A percentile compares a stretch with the other conserved stretches of the same genome.
Conservation (phyloP, 2,797 vertebrate species). For the Thaleichthys pacificus region DNA sequence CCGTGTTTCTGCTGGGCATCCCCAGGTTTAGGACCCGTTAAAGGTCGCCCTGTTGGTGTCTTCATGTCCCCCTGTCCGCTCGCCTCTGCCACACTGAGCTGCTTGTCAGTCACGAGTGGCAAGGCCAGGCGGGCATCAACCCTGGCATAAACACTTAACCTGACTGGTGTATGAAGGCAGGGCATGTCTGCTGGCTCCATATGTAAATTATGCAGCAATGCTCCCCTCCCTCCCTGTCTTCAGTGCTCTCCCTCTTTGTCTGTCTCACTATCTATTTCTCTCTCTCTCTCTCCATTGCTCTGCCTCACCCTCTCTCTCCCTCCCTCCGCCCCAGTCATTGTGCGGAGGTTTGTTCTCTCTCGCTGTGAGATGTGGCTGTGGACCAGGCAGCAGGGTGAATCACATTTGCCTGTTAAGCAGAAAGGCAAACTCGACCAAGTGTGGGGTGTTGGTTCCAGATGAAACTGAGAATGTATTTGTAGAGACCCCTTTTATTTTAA, state of each 20-base stretch:
- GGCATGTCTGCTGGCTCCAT: neutral
- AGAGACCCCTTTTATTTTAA: neutral
- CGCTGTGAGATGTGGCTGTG: neutral
- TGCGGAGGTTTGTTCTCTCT: neutral
- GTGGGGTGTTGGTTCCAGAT: neutral
- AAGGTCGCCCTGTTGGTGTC: neutral
- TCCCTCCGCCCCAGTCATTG: neutral
- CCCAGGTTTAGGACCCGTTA: neutral
- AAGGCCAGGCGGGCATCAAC: neutral
- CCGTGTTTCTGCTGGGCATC: conserved; percentile 3
- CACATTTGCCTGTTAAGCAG: neutral
- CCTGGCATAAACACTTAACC: neutral
- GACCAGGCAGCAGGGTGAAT: neutral
- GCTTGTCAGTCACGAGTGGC: neutral
- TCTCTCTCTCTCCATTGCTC: neutral
- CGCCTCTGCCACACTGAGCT: neutral
- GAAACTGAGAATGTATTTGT: neutral
- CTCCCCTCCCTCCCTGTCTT: neutral
- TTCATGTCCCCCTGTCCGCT: neutral
- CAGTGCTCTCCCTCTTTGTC: neutral
- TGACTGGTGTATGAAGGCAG: conserved; percentile 5
- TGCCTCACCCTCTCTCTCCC: neutral
- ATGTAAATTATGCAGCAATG: conserved; percentile 18
- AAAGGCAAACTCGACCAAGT: neutral
- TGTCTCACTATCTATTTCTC: too few species aligned